Conservation (phyloP, 2,888 invertebrate genomes). For the Brenthis ino region DNA sequence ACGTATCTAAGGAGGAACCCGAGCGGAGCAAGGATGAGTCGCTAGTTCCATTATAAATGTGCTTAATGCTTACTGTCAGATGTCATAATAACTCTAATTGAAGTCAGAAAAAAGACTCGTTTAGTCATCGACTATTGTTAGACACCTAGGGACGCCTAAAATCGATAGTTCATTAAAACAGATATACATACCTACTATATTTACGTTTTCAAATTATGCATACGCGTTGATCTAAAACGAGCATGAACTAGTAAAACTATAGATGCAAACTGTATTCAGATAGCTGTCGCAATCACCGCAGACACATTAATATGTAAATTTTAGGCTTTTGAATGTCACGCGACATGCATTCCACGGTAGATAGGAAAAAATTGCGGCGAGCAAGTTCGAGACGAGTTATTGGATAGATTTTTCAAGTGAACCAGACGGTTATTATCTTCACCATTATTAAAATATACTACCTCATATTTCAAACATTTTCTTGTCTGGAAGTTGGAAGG, state of each 20-base stretch:
- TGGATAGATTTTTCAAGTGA: background rate
- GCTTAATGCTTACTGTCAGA: no score
- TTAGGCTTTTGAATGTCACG: conserved; percentile 29
- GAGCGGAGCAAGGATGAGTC: no score
- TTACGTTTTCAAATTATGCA: no score
- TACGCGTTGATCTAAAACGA: no score
- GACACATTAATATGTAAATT: conserved; percentile 42
- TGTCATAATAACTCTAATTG: no score
- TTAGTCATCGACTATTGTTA: no score
- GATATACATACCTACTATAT: no score
- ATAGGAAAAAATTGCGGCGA: conserved; percentile 2
- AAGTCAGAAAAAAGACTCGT: no score
- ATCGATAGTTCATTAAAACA: no score
- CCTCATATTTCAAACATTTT: background rate
- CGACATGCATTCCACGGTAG: conserved; percentile 13
- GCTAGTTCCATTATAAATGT: background rate
- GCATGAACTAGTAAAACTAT: background rate
- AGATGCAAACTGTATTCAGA: conserved; percentile 13
- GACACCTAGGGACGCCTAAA: no score
- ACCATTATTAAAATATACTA: background rate
- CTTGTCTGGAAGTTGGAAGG: background rate
- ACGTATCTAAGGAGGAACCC: no score
- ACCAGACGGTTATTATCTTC: background rate
- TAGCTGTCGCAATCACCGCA: conserved; percentile 31
- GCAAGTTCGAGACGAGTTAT: background rate